Percentiles rank a stretch among this genome's conserved stretches.
These are phyloP conservation scores for Cryptoprocta ferox DNA, from an alignment of 2,797 vertebrate genomes.

Conservation along the genomic window DNA sequence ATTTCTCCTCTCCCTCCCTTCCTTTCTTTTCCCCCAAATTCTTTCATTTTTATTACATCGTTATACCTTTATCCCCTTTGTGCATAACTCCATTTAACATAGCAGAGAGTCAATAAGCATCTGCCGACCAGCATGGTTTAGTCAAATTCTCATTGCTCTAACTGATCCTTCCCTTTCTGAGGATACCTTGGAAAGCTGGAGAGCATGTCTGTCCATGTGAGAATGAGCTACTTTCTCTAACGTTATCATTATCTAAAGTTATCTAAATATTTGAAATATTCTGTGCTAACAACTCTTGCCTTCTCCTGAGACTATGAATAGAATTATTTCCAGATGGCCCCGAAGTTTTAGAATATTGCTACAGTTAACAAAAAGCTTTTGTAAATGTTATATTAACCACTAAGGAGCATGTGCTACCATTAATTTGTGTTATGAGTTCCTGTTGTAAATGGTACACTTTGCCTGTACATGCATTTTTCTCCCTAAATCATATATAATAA, in stretches of 20 bases:
- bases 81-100: neutral
- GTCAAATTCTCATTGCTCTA: neutral
- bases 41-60: neutral
- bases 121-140: neutral
- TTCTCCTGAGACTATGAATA: conserved; percentile 73
- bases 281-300: conserved; percentile 69
- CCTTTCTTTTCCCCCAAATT: neutral
- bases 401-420: conserved; percentile 71
- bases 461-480: conserved; percentile 64
- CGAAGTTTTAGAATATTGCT: conserved; percentile 71
- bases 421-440: conserved; percentile 76
- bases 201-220: neutral
- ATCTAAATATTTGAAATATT: conserved; percentile 80
- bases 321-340: conserved; percentile 80
- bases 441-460: conserved; percentile 56
- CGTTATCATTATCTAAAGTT: conserved; percentile 60
- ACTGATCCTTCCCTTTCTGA: conserved; percentile 14
- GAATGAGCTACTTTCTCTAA: conserved; percentile 25
- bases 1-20: neutral
- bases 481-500: conserved; percentile 55
- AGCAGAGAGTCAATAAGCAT: neutral
- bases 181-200: neutral
- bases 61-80: neutral
- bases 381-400: conserved; percentile 81
- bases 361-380: conserved; percentile 81